Evolutionary conservation across 1,140 invertebrate species (phyloP).

Genomic region (Zaprionus camerounensis): DNA sequence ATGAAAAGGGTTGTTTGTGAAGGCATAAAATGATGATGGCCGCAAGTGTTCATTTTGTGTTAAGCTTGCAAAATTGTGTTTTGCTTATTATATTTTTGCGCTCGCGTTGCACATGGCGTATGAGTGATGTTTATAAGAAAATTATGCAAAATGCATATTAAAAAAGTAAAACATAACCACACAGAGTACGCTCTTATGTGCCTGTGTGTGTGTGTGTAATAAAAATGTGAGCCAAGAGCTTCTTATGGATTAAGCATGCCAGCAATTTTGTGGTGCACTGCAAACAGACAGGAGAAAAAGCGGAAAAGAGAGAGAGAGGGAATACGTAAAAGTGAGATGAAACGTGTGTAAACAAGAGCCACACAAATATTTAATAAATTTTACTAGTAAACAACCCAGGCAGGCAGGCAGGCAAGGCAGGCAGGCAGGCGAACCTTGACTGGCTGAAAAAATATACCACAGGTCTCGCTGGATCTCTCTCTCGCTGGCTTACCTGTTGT

Average conservation of each 20-base stretch:
- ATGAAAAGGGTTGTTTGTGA: neutral
- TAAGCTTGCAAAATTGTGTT: slow-evolving; percentile 78
- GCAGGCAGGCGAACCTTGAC: slow-evolving; percentile 31
- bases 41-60: slow-evolving; percentile 74
- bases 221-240: slow-evolving; percentile 80
- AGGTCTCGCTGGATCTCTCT: too few species aligned
- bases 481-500: too few species aligned
- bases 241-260: slow-evolving; percentile 80
- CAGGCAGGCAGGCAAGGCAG: neutral
- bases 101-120: slow-evolving; percentile 68
- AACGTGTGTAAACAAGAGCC: slow-evolving; percentile 41
- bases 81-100: slow-evolving; percentile 66
- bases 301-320: neutral
- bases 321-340: slow-evolving; percentile 13
- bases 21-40: slow-evolving; percentile 63
- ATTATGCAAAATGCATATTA: slow-evolving; percentile 79
- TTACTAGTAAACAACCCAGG: slow-evolving; percentile 72
- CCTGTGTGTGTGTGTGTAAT: slow-evolving; percentile 33
- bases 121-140: slow-evolving; percentile 80
- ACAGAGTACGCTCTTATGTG: slow-evolving; percentile 19
- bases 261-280: slow-evolving; percentile 67
- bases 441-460: slow-evolving; percentile 30
- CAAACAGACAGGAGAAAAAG: slow-evolving; percentile 30
- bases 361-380: slow-evolving; percentile 81
- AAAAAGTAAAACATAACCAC: slow-evolving; percentile 32